Conservation (phyloP, 2,888 invertebrate genomes). For the Trachelus iudaicus region DNA sequence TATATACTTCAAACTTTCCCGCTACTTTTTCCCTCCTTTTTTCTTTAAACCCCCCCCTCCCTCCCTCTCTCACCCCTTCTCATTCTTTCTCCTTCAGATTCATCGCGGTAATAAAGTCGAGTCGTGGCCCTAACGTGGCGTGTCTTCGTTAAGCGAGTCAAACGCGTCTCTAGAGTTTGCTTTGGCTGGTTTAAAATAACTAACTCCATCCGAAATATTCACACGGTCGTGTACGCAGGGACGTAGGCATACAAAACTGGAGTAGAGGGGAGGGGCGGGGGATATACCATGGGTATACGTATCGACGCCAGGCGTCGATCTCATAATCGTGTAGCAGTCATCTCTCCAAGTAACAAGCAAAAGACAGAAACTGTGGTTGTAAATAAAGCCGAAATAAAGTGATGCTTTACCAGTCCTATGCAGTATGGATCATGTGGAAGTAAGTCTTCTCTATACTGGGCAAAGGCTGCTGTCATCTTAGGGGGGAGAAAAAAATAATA, state of each 20-base stretch:
- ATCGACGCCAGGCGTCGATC: not conserved
- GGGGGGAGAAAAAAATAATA: constrained; percentile 30
- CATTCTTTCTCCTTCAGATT: constrained; percentile 48
- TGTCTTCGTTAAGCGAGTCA: constrained; percentile 55
- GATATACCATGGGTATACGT: not conserved
- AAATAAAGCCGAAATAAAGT: not conserved
- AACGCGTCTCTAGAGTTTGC: constrained; percentile 52
- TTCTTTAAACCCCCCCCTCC: constrained; percentile 8
- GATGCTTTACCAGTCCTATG: not conserved
- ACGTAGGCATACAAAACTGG: not conserved
- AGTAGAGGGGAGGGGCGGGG: no score
- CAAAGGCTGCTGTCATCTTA: constrained; percentile 15
- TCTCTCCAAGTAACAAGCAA: not conserved
- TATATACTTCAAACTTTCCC: constrained; percentile 8
- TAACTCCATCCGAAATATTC: constrained; percentile 51
- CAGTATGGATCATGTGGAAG: not conserved
- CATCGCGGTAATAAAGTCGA: constrained; percentile 52
- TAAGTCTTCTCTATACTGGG: not conserved
- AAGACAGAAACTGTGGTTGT: not conserved
- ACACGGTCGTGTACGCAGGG: constrained; percentile 43
- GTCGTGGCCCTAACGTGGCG: constrained; percentile 48
- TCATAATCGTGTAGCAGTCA: not conserved
- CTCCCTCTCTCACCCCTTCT: constrained; percentile 10
- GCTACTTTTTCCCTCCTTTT: constrained; percentile 14
- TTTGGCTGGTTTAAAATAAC: constrained; percentile 61